Evolutionary conservation across 2,888 invertebrate species (phyloP).

Genomic region (Drosophila incognita): DNA sequence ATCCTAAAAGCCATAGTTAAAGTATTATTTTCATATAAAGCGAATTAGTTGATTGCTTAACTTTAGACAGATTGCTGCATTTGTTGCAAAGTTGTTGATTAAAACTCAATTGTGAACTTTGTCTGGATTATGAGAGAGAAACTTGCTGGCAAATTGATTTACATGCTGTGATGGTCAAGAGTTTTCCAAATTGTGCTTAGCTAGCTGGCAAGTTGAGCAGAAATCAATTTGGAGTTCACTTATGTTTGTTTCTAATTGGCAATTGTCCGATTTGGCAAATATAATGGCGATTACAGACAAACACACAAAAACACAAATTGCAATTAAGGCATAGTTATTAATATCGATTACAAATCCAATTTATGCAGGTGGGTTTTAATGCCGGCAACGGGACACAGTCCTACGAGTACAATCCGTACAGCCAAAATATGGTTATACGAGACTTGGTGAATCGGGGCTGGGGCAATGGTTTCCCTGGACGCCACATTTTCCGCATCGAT

Average conservation of each 20-base stretch:
- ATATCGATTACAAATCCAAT: slow-evolving; percentile 19
- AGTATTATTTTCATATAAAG: neutral
- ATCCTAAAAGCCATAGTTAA: neutral
- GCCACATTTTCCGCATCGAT: slow-evolving; percentile 97
- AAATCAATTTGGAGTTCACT: slow-evolving; percentile 31
- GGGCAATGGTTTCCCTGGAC: slow-evolving; percentile 94
- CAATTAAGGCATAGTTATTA: neutral
- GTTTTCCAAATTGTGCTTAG: slow-evolving; percentile 9
- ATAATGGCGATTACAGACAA: neutral
- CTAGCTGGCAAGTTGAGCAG: neutral
- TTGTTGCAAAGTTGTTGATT: slow-evolving; percentile 12
- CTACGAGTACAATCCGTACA: slow-evolving; percentile 95
- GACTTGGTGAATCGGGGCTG: slow-evolving; percentile 94
- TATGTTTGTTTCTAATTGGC: neutral
- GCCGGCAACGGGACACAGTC: slow-evolving; percentile 97
- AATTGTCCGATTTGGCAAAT: neutral
- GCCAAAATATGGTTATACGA: slow-evolving; percentile 93
- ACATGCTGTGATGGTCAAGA: slow-evolving; percentile 6
- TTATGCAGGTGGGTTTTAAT: slow-evolving; percentile 94
- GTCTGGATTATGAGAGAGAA: slow-evolving; percentile 9
- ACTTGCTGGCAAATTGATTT: slow-evolving; percentile 22
- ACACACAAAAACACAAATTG: neutral
- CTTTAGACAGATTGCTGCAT: neutral
- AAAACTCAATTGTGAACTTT: slow-evolving; percentile 20
- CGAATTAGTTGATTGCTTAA: neutral